Evolutionary conservation across 92 coral and sea anemone species (phyloP).

Genomic region (Epizoanthus ramosus): DNA sequence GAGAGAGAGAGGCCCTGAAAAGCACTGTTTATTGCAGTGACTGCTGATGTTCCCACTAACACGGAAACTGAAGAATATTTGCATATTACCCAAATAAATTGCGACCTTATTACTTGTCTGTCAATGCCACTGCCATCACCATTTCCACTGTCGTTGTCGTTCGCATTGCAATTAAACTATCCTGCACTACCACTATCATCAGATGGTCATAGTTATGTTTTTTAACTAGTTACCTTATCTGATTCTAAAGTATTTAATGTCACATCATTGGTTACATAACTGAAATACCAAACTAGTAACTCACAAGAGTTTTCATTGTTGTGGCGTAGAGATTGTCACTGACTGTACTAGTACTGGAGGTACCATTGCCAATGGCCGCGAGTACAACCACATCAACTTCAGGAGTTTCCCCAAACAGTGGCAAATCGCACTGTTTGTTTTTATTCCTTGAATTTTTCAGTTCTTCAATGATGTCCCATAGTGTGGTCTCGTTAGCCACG

Average conservation of each 20-base stretch:
- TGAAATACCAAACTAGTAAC: not conserved
- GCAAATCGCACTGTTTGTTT: slow-evolving; percentile 44
- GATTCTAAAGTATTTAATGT: not conserved
- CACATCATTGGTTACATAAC: no score
- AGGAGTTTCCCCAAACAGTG: slow-evolving; percentile 81
- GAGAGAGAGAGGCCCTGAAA: no score
- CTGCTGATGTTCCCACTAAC: no score
- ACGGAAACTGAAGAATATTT: no score
- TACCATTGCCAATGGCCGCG: slow-evolving; percentile 41
- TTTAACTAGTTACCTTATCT: not conserved
- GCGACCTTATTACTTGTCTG: no score
- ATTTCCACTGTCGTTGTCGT: no score
- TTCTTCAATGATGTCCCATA: slow-evolving; percentile 19
- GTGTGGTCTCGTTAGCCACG: not conserved
- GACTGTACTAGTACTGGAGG: slow-evolving; percentile 36
- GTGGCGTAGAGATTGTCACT: slow-evolving; percentile 45
- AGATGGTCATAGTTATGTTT: no score
- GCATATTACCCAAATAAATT: no score
- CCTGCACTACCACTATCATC: no score
- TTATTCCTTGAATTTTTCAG: not conserved
- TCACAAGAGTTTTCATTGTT: slow-evolving; percentile 34
- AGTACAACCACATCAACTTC: slow-evolving; percentile 62
- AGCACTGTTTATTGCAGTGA: no score
- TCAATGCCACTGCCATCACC: no score
- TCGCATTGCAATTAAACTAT: not conserved